Evolutionary conservation across 2,797 vertebrate species (phyloP).

Genomic region (Carapus acus): DNA sequence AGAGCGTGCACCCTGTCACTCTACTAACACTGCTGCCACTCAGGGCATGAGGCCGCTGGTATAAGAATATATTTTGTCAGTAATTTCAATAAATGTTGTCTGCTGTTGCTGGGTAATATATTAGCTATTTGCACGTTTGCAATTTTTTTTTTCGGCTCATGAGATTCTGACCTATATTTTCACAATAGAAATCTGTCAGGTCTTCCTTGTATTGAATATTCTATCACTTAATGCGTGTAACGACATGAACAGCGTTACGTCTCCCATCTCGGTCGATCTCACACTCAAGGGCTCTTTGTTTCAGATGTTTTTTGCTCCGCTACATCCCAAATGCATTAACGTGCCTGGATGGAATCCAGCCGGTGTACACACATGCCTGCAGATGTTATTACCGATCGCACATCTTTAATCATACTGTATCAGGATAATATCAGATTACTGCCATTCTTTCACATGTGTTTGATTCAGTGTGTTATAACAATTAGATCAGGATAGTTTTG

Average conservation of each 20-base stretch:
- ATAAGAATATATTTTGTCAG: not conserved
- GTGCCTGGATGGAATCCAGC: slow-evolving; percentile 45
- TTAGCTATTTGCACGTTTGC: too few relatives aligned
- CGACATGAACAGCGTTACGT: slow-evolving; percentile 62
- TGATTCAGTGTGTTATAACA: slow-evolving; percentile 7
- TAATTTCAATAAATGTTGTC: not conserved
- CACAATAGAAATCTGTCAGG: slow-evolving; percentile 16
- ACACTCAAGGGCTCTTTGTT: slow-evolving; percentile 57
- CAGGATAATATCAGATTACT: slow-evolving; percentile 12
- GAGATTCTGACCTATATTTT: slow-evolving; percentile 1
- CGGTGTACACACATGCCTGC: slow-evolving; percentile 36
- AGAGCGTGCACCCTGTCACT: slow-evolving; percentile 32
- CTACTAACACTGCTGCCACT: slow-evolving; percentile 10
- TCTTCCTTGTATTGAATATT: slow-evolving; percentile 53
- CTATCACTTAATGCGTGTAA: slow-evolving; percentile 44
- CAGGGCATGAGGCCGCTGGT: slow-evolving; percentile 5
- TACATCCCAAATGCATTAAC: slow-evolving; percentile 71
- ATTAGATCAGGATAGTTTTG: not conserved
- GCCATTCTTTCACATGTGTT: not conserved
- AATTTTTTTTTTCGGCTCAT: too few relatives aligned
- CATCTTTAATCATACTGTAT: slow-evolving; percentile 38
- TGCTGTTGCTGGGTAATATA: not conserved
- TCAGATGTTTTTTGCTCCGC: slow-evolving; percentile 52
- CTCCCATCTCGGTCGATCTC: slow-evolving; percentile 54
- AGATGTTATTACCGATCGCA: slow-evolving; percentile 28